These are phyloP conservation scores for Agrochola circellaris DNA, from an alignment of 2,888 invertebrate species.

Conservation along the genomic window DNA sequence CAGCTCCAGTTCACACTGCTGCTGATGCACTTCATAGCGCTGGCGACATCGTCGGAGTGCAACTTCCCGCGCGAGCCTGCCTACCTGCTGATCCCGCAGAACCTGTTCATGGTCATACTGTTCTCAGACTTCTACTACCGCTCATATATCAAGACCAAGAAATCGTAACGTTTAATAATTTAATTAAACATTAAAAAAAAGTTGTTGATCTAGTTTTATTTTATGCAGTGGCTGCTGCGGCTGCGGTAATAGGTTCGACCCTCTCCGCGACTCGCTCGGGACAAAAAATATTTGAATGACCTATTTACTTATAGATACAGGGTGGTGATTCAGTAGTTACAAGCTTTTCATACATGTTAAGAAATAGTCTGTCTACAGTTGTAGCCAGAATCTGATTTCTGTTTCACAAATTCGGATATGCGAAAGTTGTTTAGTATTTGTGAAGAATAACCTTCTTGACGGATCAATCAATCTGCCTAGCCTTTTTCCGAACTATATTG, in stretches of 20 bases:
- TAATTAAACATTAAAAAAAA: neutral
- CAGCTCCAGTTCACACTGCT: conserved; percentile 92
- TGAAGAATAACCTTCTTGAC: neutral
- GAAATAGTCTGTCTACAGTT: too few species aligned
- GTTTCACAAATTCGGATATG: neutral
- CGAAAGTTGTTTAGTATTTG: neutral
- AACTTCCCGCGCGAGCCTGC: conserved; percentile 89
- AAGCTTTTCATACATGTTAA: too few species aligned
- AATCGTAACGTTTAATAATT: conserved; percentile 41
- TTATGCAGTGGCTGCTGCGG: neutral
- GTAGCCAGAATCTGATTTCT: too few species aligned
- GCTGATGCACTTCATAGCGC: conserved; percentile 87
- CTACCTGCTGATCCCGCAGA: conserved; percentile 91
- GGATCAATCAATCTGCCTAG: too few species aligned
- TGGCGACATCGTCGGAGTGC: conserved; percentile 87
- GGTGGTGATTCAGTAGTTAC: neutral
- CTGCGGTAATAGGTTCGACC: neutral
- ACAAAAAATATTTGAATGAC: neutral
- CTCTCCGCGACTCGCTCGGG: neutral
- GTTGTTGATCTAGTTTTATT: conserved; percentile 11
- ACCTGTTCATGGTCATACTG: conserved; percentile 92
- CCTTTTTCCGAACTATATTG: too few species aligned
- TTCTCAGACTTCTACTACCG: conserved; percentile 93
- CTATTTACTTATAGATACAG: neutral
- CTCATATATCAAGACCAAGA: conserved; percentile 86